Evolutionary conservation across 2,888 invertebrate genomes (phyloP).

Genomic region (Drosophila parthenogenetica): DNA sequence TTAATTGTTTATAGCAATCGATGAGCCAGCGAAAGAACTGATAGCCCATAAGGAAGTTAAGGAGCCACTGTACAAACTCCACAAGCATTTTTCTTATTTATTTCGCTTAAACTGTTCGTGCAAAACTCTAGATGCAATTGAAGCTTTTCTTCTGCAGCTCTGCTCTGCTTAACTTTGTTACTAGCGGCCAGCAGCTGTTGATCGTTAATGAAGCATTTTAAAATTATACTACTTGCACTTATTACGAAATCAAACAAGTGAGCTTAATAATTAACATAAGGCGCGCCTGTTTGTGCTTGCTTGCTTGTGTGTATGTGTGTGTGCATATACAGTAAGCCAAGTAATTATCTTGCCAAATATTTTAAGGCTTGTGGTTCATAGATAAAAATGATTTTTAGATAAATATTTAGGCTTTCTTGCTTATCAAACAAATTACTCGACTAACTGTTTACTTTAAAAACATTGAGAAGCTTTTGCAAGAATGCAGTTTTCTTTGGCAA

Average conservation of each 20-base stretch:
- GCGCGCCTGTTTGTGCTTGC: not conserved
- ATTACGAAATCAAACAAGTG: slow-evolving; percentile 20
- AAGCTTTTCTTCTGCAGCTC: slow-evolving; percentile 38
- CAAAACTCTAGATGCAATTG: slow-evolving; percentile 34
- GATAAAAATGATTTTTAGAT: too few species aligned
- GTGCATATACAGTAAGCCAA: not conserved
- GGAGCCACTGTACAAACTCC: slow-evolving; percentile 64
- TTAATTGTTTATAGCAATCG: slow-evolving; percentile 61
- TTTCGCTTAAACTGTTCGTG: slow-evolving; percentile 1
- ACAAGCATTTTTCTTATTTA: slow-evolving; percentile 57
- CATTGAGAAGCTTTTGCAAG: slow-evolving; percentile 27
- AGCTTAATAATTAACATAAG: slow-evolving; percentile 21
- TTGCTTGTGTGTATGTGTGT: not conserved
- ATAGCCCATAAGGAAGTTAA: slow-evolving; percentile 63
- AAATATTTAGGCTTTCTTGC: not conserved
- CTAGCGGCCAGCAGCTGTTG: slow-evolving; percentile 29
- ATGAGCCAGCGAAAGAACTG: slow-evolving; percentile 75
- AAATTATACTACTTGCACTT: slow-evolving; percentile 13
- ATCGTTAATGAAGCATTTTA: slow-evolving; percentile 36
- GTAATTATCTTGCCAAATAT: not conserved
- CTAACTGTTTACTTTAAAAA: not conserved
- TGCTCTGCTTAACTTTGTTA: slow-evolving; percentile 25
- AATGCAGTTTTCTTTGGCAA: slow-evolving; percentile 13
- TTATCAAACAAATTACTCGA: not conserved
- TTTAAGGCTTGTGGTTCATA: too few species aligned